Percentiles rank a stretch among this genome's conserved stretches.
These are phyloP conservation scores for Coleophora deauratella DNA, from an alignment of 2,888 invertebrate species.

Conservation along the genomic window DNA sequence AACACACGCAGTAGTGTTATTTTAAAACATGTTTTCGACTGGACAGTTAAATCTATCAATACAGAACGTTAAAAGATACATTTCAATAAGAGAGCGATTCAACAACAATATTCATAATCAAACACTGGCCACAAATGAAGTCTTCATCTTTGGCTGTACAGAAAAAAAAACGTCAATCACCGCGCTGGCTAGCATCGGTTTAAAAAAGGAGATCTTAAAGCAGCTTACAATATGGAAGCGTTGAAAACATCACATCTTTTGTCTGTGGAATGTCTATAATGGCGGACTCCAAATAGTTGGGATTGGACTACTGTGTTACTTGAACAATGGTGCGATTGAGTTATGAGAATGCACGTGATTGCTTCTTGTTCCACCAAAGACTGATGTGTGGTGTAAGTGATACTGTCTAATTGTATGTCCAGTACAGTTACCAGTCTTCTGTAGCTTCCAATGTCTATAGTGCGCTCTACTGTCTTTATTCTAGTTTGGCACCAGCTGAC, in stretches of 20 bases:
- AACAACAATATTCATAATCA: too few relatives aligned
- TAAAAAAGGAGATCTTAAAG: neutral
- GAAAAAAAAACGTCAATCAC: too few relatives aligned
- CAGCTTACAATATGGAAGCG: conserved; percentile 4
- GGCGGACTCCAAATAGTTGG: conserved; percentile 17
- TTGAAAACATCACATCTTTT: conserved; percentile 11
- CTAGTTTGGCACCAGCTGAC: too few relatives aligned
- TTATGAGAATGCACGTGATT: conserved; percentile 25
- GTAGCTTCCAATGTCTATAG: too few relatives aligned
- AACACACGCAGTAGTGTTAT: too few relatives aligned
- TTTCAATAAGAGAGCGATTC: too few relatives aligned
- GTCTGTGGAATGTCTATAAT: conserved; percentile 8
- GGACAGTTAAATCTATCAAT: too few relatives aligned
- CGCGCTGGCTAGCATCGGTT: neutral
- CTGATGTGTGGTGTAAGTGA: conserved; percentile 1
- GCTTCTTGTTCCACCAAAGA: conserved; percentile 28
- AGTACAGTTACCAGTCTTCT: too few relatives aligned
- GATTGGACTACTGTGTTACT: conserved; percentile 40
- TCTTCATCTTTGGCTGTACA: conserved; percentile 4
- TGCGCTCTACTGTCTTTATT: too few relatives aligned
- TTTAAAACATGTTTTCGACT: too few relatives aligned
- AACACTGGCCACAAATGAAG: conserved; percentile 1
- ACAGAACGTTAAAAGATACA: too few relatives aligned
- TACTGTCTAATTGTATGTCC: too few relatives aligned
- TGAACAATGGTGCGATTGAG: conserved; percentile 26